Percentiles rank a stretch among this genome's conserved stretches.
Conservation (phyloP, 2,888 invertebrate species). For the Hirtodrosophila alboralis region DNA sequence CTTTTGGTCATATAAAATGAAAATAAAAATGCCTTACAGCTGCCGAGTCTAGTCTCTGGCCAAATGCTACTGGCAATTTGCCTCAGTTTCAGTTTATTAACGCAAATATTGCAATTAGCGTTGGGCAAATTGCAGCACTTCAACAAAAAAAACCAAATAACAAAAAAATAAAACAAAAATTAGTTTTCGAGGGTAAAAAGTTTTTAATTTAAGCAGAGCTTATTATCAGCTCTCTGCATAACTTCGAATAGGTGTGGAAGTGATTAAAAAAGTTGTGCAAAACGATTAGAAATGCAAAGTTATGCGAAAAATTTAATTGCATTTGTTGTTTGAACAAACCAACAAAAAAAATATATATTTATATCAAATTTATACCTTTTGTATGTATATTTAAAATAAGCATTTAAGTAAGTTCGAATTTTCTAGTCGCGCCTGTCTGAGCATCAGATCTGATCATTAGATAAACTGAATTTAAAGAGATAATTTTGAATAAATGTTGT, state of each 20-base stretch:
- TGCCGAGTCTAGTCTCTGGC: conserved; percentile 7
- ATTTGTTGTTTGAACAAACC: conserved; percentile 42
- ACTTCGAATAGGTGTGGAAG: conserved; percentile 63
- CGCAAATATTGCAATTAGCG: conserved; percentile 76
- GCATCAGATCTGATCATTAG: too few relatives aligned
- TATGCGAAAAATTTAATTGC: conserved; percentile 62
- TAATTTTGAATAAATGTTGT: too few relatives aligned
- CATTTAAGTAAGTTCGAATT: too few relatives aligned
- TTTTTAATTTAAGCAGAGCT: conserved; percentile 76
- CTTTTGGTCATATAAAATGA: conserved; percentile 18
- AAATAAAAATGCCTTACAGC: conserved; percentile 10
- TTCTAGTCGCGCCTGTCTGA: too few relatives aligned
- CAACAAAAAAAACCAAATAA: conserved; percentile 31
- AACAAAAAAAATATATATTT: not conserved
- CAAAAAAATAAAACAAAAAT: conserved; percentile 32
- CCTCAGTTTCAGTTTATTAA: conserved; percentile 67
- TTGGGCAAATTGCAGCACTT: conserved; percentile 52
- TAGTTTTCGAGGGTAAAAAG: conserved; percentile 52
- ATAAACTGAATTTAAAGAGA: too few relatives aligned
- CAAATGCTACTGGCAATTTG: conserved; percentile 61
- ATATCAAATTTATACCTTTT: too few relatives aligned
- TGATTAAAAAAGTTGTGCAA: conserved; percentile 69
- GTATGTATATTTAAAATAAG: too few relatives aligned
- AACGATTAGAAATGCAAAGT: conserved; percentile 70
- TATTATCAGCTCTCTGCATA: conserved; percentile 61